phyloP scores from a whole-genome alignment of 2,113 vertebrate genomes.

The Todiramphus chloris region DNA sequence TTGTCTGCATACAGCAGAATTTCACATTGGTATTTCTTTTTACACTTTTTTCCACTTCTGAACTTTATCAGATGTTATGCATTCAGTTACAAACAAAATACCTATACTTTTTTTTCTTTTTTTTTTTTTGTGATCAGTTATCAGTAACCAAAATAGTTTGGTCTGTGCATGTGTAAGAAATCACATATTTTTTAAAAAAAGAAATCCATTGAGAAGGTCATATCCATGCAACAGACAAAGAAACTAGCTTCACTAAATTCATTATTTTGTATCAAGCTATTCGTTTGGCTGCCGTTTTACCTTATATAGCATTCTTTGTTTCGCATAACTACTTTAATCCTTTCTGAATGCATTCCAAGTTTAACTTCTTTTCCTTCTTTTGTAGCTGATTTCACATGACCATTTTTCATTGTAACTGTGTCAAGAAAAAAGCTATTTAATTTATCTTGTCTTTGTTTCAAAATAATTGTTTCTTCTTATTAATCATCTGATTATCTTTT shows the following conservation, averaged over 20 bases:
- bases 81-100: background rate
- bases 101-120: background rate
- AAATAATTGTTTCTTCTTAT: conserved; percentile 19
- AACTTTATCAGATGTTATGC: background rate
- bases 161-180: background rate
- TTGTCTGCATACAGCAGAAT: background rate
- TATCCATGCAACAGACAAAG: background rate
- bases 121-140: background rate
- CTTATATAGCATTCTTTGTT: conserved; percentile 27
- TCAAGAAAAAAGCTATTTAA: conserved; percentile 32
- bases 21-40: background rate
- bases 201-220: background rate
- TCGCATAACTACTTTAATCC: background rate
- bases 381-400: background rate
- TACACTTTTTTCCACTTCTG: background rate
- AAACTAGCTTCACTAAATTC: background rate
- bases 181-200: background rate
- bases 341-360: conserved; percentile 35
- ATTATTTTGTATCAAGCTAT: background rate
- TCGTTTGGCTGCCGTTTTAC: background rate
- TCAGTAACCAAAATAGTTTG: background rate
- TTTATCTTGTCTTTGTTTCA: conserved; percentile 50
- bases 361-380: background rate
- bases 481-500: conserved; percentile 52
- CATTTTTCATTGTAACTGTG: background rate